Conservation (phyloP, 2,113 vertebrate species). For the Pteropus alecto region DNA sequence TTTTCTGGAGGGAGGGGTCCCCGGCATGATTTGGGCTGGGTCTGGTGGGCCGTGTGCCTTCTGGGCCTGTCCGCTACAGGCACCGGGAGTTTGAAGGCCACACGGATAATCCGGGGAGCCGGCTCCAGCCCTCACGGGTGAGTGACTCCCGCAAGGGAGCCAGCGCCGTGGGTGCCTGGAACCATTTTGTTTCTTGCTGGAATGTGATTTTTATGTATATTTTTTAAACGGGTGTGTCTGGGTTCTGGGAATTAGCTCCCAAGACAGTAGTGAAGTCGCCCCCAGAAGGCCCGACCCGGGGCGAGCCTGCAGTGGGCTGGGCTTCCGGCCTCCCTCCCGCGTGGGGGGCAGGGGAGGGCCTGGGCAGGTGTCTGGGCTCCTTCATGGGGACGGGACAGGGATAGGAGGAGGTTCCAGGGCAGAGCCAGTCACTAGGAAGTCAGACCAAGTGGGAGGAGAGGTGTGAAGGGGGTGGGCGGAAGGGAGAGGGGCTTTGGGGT, state of each 20-base stretch:
- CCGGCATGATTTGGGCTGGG: fast-evolving
- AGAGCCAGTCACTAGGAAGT: not conserved
- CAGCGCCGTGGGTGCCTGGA: not conserved
- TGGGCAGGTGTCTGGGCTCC: not conserved
- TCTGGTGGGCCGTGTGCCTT: fast-evolving
- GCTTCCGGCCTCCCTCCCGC: not conserved
- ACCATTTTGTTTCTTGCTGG: not conserved
- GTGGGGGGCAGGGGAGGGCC: not conserved
- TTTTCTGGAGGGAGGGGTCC: not conserved
- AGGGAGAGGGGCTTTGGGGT: fast-evolving
- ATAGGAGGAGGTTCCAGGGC: not conserved
- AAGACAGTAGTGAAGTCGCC: not conserved
- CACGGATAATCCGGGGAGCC: not conserved
- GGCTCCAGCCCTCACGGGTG: fast-evolving
- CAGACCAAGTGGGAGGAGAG: not conserved
- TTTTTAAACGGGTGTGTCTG: conserved; percentile 52
- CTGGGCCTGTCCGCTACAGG: not conserved
- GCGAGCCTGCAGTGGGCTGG: not conserved
- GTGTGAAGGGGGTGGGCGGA: not conserved
- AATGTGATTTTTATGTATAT: conserved; percentile 33
- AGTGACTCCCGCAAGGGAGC: not conserved
- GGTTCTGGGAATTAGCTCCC: conserved; percentile 61
- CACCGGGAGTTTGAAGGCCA: fast-evolving
- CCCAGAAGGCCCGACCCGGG: not conserved
- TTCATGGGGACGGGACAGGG: not conserved